Conservation (phyloP, 1,140 invertebrate genomes). For the Episyrphus balteatus region DNA sequence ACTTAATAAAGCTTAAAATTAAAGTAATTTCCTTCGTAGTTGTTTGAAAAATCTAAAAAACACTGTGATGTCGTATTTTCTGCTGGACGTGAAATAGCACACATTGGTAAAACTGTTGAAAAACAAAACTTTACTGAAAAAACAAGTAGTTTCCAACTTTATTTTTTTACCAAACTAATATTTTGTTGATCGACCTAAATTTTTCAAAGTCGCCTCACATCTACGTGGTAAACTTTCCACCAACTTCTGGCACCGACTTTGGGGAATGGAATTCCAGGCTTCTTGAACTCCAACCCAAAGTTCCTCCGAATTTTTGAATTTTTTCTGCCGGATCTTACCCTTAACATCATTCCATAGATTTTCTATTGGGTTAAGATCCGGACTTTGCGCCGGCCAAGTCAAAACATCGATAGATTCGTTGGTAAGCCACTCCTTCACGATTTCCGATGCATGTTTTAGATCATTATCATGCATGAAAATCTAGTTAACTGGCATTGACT, state of each 20-base stretch:
- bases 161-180: conserved; percentile 2
- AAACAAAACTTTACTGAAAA: no score
- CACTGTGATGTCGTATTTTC: no score
- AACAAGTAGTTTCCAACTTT: no score
- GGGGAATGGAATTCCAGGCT: not conserved
- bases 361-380: conserved; percentile 2
- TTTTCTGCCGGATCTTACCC: not conserved
- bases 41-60: no score
- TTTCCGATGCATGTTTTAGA: not conserved
- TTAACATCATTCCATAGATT: conserved; percentile 3
- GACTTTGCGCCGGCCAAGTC: no score
- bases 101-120: no score
- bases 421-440: not conserved
- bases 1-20: no score
- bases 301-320: not conserved
- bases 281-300: not conserved
- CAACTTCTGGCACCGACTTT: not conserved
- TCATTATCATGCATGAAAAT: conserved; percentile 2
- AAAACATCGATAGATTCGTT: no score
- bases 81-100: no score
- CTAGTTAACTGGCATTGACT: no score
- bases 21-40: no score
- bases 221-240: not conserved
- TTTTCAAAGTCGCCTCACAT: conserved; percentile 1
- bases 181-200: not conserved